Evolutionary conservation across 2,113 vertebrate species (phyloP).

Genomic region (Trematomus loennbergii): DNA sequence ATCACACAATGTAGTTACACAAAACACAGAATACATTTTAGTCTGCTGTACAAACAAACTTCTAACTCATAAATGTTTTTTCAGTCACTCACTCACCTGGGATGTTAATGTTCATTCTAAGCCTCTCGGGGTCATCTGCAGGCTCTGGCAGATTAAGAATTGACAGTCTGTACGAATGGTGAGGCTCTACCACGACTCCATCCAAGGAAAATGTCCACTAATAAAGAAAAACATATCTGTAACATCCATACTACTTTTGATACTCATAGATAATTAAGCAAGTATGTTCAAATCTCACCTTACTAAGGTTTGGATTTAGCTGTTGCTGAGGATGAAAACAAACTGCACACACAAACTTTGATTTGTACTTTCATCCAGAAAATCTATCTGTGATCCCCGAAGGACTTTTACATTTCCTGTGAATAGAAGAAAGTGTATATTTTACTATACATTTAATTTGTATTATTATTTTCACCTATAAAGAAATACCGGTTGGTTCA

Average conservation of each 20-base stretch:
- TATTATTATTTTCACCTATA: neutral
- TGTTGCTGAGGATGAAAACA: conserved; percentile 22
- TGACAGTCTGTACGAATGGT: conserved; percentile 65
- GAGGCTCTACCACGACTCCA: conserved; percentile 64
- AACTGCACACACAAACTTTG: conserved; percentile 73
- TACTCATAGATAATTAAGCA: neutral
- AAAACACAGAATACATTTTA: no score
- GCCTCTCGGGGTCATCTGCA: neutral
- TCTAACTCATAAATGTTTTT: no score
- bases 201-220: conserved; percentile 81
- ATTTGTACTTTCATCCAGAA: conserved; percentile 71
- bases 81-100: conserved; percentile 71
- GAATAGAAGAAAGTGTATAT: neutral
- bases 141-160: conserved; percentile 79
- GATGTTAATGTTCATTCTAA: conserved; percentile 40
- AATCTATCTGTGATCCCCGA: conserved; percentile 62
- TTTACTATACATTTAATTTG: neutral
- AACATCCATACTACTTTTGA: neutral
- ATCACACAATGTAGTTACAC: no score
- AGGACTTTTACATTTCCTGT: conserved; percentile 45
- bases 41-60: no score
- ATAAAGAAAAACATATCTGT: conserved; percentile 15
- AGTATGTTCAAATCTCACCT: conserved; percentile 51
- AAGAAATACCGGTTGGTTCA: neutral
- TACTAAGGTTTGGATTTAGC: accelerated